A percentile compares a stretch with the other conserved stretches of the same genome.
phyloP scores from a whole-genome alignment of 2,797 vertebrate species.

The Sternarchorhynchus goeldii region DNA sequence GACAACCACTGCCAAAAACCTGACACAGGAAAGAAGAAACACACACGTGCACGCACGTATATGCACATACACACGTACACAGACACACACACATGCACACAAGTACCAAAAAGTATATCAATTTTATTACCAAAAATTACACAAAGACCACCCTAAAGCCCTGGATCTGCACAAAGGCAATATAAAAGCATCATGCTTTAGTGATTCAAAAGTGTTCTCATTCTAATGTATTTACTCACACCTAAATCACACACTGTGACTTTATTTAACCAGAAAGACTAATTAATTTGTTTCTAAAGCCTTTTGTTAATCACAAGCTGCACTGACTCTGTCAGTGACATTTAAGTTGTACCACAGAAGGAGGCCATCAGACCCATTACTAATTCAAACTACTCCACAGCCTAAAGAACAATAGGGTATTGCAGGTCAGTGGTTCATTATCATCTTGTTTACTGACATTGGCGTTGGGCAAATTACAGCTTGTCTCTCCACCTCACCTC shows the following conservation, averaged over 20 bases:
- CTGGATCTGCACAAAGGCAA: no score
- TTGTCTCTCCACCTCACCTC: slow-evolving; percentile 49
- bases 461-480: slow-evolving; percentile 59
- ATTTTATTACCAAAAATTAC: no score
- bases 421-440: slow-evolving; percentile 58
- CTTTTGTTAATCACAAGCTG: slow-evolving; percentile 71
- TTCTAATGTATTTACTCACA: slow-evolving; percentile 31
- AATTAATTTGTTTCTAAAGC: slow-evolving; percentile 73
- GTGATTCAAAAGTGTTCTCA: not conserved
- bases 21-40: not conserved
- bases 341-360: slow-evolving; percentile 71
- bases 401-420: slow-evolving; percentile 64
- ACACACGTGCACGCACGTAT: no score
- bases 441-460: slow-evolving; percentile 54
- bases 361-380: slow-evolving; percentile 69
- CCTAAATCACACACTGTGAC: slow-evolving; percentile 63
- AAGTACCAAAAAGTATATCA: no score
- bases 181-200: slow-evolving; percentile 18
- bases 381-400: slow-evolving; percentile 74
- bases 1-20: slow-evolving; percentile 37
- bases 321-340: slow-evolving; percentile 66
- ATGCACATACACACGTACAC: no score
- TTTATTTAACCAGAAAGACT: slow-evolving; percentile 68
- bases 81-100: no score
- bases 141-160: no score